These are phyloP conservation scores for Cerastoderma edule DNA, from an alignment of 2,888 invertebrate species.

Conservation along the genomic window DNA sequence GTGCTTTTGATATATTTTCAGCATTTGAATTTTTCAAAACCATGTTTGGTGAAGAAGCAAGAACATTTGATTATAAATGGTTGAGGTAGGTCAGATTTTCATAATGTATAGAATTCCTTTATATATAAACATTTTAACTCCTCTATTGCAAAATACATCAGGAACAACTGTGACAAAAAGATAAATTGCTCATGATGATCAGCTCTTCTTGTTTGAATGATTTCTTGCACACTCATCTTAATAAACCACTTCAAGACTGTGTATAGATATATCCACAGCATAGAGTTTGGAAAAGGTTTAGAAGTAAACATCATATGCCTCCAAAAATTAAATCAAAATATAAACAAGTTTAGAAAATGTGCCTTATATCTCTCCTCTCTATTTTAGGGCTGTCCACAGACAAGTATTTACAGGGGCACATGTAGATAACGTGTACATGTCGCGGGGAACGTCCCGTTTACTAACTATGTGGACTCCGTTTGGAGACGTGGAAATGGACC, in stretches of 20 bases:
- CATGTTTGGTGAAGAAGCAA: conserved; percentile 65
- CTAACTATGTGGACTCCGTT: conserved; percentile 80
- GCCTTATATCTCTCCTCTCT: background rate
- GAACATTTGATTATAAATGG: conserved; percentile 79
- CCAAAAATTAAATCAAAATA: background rate
- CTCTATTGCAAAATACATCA: no score
- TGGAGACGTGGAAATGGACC: conserved; percentile 72
- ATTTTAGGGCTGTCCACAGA: conserved; percentile 72
- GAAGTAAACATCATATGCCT: background rate
- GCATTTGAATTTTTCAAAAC: conserved; percentile 63
- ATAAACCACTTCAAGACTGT: no score
- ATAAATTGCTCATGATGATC: no score
- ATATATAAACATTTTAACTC: no score
- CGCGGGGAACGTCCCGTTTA: conserved; percentile 71
- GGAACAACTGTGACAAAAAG: no score
- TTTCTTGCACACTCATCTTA: no score
- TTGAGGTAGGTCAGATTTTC: conserved; percentile 73
- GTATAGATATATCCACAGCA: no score
- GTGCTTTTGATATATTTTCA: conserved; percentile 37
- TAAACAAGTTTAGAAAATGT: background rate
- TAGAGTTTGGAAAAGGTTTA: background rate
- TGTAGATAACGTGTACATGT: conserved; percentile 80
- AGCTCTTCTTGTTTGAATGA: no score
- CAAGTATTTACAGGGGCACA: conserved; percentile 78
- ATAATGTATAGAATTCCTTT: no score